Conservation (phyloP, 2,113 vertebrate genomes). For the Thomomys bottae region DNA sequence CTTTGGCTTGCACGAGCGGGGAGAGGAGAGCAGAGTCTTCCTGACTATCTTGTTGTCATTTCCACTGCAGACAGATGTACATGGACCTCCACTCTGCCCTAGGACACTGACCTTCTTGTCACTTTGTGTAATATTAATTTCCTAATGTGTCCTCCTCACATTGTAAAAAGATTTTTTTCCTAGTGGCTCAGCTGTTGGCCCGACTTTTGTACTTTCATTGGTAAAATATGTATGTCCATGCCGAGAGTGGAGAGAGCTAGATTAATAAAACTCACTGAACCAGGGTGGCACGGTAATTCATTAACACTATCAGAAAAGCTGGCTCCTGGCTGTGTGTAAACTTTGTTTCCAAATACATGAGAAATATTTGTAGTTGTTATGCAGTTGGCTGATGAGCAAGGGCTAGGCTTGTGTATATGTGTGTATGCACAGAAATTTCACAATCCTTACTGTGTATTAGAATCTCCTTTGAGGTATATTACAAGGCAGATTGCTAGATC, state of each 20-base stretch:
- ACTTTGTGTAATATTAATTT: slow-evolving; percentile 26
- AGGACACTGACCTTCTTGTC: slow-evolving; percentile 25
- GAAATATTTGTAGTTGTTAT: slow-evolving; percentile 35
- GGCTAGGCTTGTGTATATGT: background rate
- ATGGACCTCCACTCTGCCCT: slow-evolving; percentile 23
- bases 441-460: background rate
- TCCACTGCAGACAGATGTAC: slow-evolving; percentile 38
- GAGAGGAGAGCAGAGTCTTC: background rate
- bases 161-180: slow-evolving; percentile 11
- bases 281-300: slow-evolving; percentile 40
- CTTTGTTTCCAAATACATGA: slow-evolving; percentile 69
- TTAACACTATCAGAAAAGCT: slow-evolving; percentile 54
- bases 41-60: slow-evolving; percentile 18
- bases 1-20: background rate
- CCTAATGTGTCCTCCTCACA: slow-evolving; percentile 5
- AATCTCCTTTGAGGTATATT: background rate
- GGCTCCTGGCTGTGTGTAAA: slow-evolving; percentile 70
- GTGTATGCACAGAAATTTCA: background rate
- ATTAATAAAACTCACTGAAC: slow-evolving; percentile 34
- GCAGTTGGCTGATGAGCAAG: background rate
- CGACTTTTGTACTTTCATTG: background rate
- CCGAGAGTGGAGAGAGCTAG: slow-evolving; percentile 16
- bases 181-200: slow-evolving; percentile 44
- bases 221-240: slow-evolving; percentile 63
- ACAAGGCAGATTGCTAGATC: background rate